Evolutionary conservation across 2,113 vertebrate species (phyloP).

Genomic region (Axis porcinus): DNA sequence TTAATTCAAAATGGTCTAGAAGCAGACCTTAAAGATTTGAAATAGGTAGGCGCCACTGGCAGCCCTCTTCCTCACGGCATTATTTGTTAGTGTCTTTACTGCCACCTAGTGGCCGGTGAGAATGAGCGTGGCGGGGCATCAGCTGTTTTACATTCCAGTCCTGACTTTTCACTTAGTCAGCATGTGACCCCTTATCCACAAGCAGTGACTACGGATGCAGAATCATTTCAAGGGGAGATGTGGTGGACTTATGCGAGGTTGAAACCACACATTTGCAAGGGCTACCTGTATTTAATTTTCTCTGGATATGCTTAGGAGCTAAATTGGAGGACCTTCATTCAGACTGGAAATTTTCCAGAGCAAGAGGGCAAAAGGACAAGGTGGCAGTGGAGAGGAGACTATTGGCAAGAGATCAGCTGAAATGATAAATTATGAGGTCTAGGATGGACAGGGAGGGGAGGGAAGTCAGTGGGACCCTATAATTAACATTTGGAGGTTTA

Average conservation of each 20-base stretch:
- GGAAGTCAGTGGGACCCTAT: neutral
- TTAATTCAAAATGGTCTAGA: neutral
- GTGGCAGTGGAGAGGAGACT: accelerated
- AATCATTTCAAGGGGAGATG: neutral
- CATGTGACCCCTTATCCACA: neutral
- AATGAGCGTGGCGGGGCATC: neutral
- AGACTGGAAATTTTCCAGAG: neutral
- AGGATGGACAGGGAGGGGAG: accelerated
- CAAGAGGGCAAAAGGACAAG: neutral
- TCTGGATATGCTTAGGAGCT: neutral
- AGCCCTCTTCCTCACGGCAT: neutral
- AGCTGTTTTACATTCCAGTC: neutral
- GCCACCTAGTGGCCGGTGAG: constrained; percentile 45
- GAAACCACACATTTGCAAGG: neutral
- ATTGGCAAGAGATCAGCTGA: neutral
- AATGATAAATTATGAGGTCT: neutral
- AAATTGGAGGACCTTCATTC: neutral
- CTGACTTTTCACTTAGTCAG: neutral
- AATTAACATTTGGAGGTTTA: neutral
- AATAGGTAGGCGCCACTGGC: neutral
- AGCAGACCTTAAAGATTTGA: neutral
- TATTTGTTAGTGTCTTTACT: neutral
- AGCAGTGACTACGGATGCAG: neutral
- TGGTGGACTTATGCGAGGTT: neutral
- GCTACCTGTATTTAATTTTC: neutral